Evolutionary conservation across 1,140 invertebrate species (phyloP), one percentile per base, ranked within the genome.

Genomic region (Theocolax elegans): DNA sequence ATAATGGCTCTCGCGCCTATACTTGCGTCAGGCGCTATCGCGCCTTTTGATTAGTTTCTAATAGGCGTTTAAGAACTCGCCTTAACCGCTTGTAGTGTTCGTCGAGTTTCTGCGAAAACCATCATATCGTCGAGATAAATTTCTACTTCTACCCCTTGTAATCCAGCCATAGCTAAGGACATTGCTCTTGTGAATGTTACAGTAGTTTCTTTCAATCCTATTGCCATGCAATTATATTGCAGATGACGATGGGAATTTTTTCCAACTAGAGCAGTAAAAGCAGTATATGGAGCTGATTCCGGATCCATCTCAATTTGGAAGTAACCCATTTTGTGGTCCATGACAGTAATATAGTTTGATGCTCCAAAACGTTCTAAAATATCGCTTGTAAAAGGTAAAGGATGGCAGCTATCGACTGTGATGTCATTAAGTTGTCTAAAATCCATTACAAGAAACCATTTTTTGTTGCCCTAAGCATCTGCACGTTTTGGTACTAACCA

Each of bases 41-140:
- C n/a, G n/a, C n/a, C n/a, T n/a, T n/a, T n/a, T n/a, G n/a, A 15
- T 54, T 54, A 29, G 51, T 13, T 3, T 29, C 13, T 3, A n/a
- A 3, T 8, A 27, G 15, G 13, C 7, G 27, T 15, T 54, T n/a
- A 13, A 54, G 6, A 13, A 27, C 7, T 54, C 27, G 4, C 1
- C n/a, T 12, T 2, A 54, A 15, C 12, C 15, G 9, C 2, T 29
- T n/a, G 3, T 7, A 29, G 27, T 29, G 27, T 15, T 54, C 12
- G 12, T 54, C 51, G 25, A 13, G 23, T 35, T 17, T 49, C 25
- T 17, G 46, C 25, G 19, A 21, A 64, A 17, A 21, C n/a, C n/a
- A 48, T 19, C n/a, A 64, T 51, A 35, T 49, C 60, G 15, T 51
- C 46, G 1, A 51, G 15, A 35, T 53, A 65, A 1, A 65, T 19